These are phyloP conservation scores for Danaus chrysippus DNA, from an alignment of 2,888 invertebrate genomes.

Conservation along the genomic window DNA sequence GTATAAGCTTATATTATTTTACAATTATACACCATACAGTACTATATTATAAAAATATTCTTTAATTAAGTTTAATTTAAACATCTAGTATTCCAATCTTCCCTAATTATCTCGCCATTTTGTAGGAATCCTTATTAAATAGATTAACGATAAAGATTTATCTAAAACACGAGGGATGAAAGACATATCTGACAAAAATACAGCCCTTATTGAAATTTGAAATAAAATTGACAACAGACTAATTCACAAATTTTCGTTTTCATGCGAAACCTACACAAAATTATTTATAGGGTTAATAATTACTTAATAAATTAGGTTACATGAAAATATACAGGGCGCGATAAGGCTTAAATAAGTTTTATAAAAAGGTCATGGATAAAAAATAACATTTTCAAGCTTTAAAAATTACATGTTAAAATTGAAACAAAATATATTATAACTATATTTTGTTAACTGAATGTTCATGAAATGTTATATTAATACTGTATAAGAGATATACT, in stretches of 20 bases:
- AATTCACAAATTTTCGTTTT: conserved; percentile 57
- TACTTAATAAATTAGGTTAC: conserved; percentile 40
- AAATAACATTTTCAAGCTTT: not conserved
- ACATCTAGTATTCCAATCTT: no score
- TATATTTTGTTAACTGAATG: not conserved
- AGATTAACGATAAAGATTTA: not conserved
- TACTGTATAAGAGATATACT: conserved; percentile 63
- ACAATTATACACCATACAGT: no score
- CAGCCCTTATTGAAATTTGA: conserved; percentile 55
- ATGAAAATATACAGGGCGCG: conserved; percentile 20
- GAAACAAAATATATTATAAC: not conserved
- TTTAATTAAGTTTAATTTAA: no score
- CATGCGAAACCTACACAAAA: conserved; percentile 74
- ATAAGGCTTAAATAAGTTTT: conserved; percentile 5
- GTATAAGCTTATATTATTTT: no score
- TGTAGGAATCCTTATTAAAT: no score
- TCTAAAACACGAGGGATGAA: conserved; percentile 61
- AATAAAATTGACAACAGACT: conserved; percentile 32
- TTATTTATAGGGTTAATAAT: conserved; percentile 63
- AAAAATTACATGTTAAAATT: not conserved
- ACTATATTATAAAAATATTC: no score
- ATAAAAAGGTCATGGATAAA: conserved; percentile 14
- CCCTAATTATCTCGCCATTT: no score
- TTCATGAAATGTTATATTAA: not conserved
- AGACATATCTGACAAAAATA: conserved; percentile 63